Evolutionary conservation across 1,140 invertebrate genomes (phyloP), one percentile per base, ranked within the genome.

Genomic region (Heliothis subflexa): DNA sequence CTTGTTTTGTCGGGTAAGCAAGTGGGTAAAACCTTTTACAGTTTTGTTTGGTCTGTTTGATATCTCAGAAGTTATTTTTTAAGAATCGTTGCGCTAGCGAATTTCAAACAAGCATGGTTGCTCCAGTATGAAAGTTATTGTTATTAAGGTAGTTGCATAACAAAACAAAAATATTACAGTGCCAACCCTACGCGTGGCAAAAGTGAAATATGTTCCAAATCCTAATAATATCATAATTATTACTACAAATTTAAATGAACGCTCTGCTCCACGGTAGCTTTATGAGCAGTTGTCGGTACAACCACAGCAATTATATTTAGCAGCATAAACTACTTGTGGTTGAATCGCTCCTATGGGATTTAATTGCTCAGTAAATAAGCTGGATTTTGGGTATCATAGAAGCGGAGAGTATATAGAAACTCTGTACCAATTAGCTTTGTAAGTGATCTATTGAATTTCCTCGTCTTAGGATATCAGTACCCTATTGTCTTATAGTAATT

Each of bases 291-390:
- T 64, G n/a, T 47, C 40, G 33, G 59, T 62, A 62, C 59, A 45
- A 47, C 33, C 61, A 47, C 40, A 45, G 9, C 61, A 64, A 64
- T 64, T 64, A 64, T 47, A 64, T 64, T 64, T 16, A 64, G 28
- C 33, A 33, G 59, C 16, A 45, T 45, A 47, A 64, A 64, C 40
- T 64, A 64, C 16, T 64, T 64, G 61, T 47, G 18, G 61, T 64
- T 40, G 45, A 64, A 64, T 47, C 61, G 33, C 33, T 47, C 61
- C 40, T 16, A 47, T 18, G 61, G 40, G 61, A 47, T 64, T 47
- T 57, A 57, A 57, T 64, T n/a, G 40, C n/a, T 4, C n/a, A 64
- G 61, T 64, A 47, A 64, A 64, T 47, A 64, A 47, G 61, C 40
- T 18, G 13, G 61, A 64, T 64, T 64, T 64, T 64, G 61, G n/a